Percentiles rank a stretch among this genome's conserved stretches.
phyloP scores from a whole-genome alignment of 2,888 invertebrate species.

The Drosophila conformis region DNA sequence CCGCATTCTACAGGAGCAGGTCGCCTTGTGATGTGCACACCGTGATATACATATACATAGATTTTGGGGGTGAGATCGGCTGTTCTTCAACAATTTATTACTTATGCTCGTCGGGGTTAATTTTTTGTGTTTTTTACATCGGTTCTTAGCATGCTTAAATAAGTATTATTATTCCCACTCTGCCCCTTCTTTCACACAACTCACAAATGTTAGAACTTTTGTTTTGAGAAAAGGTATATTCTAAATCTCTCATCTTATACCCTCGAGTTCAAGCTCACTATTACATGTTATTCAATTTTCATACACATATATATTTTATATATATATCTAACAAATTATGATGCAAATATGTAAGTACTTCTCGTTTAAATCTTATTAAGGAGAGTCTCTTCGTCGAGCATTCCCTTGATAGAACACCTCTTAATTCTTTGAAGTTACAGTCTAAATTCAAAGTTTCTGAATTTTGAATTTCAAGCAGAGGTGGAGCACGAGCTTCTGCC shows the following conservation, averaged over 20 bases:
- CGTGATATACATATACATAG: constrained; percentile 30
- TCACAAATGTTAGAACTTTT: neutral
- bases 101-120: constrained; percentile 39
- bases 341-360: neutral
- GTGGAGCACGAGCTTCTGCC: constrained; percentile 77
- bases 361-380: neutral
- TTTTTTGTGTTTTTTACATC: constrained; percentile 25
- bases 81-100: constrained; percentile 71
- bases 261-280: neutral
- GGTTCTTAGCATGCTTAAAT: constrained; percentile 10
- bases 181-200: neutral
- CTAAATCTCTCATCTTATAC: neutral
- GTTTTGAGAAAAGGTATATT: neutral
- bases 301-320: neutral
- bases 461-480: constrained; percentile 67
- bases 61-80: constrained; percentile 75
- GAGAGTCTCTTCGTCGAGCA: neutral
- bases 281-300: neutral
- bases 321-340: neutral
- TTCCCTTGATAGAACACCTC: neutral
- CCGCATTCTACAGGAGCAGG: constrained; percentile 69
- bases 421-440: constrained; percentile 4
- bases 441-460: constrained; percentile 30
- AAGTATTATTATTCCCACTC: neutral
- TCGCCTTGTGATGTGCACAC: constrained; percentile 36